Percentiles rank a stretch among this genome's conserved stretches.
These are phyloP conservation scores for Lasioglossum villosulum DNA, from an alignment of 2,888 invertebrate species.

Conservation along the genomic window DNA sequence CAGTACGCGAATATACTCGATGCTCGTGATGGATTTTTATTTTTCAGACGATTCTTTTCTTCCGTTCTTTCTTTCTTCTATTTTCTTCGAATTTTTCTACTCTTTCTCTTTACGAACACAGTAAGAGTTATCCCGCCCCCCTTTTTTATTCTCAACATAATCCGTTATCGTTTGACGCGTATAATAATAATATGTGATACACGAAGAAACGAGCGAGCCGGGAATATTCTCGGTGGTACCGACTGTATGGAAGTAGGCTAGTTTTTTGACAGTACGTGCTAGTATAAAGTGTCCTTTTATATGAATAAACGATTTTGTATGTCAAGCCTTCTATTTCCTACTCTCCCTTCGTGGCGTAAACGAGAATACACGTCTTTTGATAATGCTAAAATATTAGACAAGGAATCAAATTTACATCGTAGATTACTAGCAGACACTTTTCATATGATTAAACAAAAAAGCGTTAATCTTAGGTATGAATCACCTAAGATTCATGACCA, in stretches of 20 bases:
- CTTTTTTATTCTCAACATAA: constrained; percentile 53
- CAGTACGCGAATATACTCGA: constrained; percentile 64
- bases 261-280: constrained; percentile 80
- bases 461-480: too few relatives aligned
- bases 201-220: constrained; percentile 76
- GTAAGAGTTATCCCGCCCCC: constrained; percentile 41
- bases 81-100: not conserved
- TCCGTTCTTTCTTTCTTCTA: constrained; percentile 24
- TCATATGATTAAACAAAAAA: too few relatives aligned
- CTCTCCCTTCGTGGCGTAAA: not conserved
- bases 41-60: constrained; percentile 25
- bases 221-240: constrained; percentile 72
- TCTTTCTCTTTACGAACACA: constrained; percentile 31
- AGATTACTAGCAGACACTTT: too few relatives aligned
- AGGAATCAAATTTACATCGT: too few relatives aligned
- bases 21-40: constrained; percentile 47
- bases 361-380: too few relatives aligned
- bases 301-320: constrained; percentile 83
- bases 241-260: constrained; percentile 77
- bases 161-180: constrained; percentile 72
- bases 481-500: too few relatives aligned
- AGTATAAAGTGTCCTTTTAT: constrained; percentile 83
- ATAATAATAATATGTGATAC: constrained; percentile 81
- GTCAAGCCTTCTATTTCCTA: constrained; percentile 60
- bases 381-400: too few relatives aligned